Percentiles rank a stretch among this genome's conserved stretches.
These are phyloP conservation scores for Euura lappo DNA, from an alignment of 1,140 invertebrate species.

Conservation along the genomic window DNA sequence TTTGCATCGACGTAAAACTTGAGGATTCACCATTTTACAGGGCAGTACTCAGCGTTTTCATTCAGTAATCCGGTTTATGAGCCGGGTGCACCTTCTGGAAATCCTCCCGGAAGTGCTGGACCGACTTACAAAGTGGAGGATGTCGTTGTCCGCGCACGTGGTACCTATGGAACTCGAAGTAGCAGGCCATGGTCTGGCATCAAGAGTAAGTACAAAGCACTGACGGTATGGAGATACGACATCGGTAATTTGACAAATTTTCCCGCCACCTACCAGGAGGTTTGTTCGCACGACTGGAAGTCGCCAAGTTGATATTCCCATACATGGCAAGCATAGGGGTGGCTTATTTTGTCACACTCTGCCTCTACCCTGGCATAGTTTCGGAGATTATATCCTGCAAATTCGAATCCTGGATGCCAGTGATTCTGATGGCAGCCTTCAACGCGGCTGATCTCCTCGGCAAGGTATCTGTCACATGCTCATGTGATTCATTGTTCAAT, in stretches of 20 bases:
- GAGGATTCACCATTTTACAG: conserved; percentile 22
- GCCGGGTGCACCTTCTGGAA: conserved; percentile 60
- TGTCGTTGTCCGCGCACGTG: conserved; percentile 69
- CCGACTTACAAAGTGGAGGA: conserved; percentile 83
- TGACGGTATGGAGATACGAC: background rate
- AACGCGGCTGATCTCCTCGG: conserved; percentile 86
- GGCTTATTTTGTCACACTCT: conserved; percentile 87
- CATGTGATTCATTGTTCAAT: no score
- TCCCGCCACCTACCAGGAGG: conserved; percentile 62
- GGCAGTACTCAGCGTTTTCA: conserved; percentile 67
- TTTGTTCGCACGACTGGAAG: conserved; percentile 72
- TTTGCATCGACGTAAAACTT: background rate
- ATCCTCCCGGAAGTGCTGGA: conserved; percentile 63
- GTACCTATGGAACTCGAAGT: conserved; percentile 57
- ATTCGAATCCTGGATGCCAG: conserved; percentile 88
- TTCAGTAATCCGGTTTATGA: conserved; percentile 85
- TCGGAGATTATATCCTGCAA: conserved; percentile 86
- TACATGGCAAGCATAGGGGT: conserved; percentile 88
- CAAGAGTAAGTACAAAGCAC: conserved; percentile 62
- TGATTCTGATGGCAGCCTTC: conserved; percentile 87
- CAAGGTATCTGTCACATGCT: conserved; percentile 64
- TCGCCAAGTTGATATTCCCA: conserved; percentile 82
- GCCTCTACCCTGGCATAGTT: conserved; percentile 87
- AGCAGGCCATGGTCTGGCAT: conserved; percentile 66
- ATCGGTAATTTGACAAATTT: no score